Base-by-base conservation (phyloP, 2,113 vertebrate genomes). In the Noturus placidus region DNA sequence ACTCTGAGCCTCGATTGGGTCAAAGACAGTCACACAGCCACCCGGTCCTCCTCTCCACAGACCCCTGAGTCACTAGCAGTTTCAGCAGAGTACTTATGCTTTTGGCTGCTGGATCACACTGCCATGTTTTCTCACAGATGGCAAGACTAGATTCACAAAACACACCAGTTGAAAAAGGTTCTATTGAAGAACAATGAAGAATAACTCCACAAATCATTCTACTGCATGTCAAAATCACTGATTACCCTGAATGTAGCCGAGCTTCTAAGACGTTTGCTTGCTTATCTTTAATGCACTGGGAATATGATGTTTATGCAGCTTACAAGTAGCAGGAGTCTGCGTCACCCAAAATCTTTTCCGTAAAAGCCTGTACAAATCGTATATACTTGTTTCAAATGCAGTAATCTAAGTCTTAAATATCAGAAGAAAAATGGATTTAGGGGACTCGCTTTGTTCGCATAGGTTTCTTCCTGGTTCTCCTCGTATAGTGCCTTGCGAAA, bases 71-170 rank as follows among this genome's bases (percentile, higher is more conserved):
- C 80, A 86, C 81, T 59, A 33, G n/a, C n/a, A 33, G 30, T 86
- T 79, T 88, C 42, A 56, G 35, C 19, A 46, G 79, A 88, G 56
- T 56, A 65, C 86, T 74, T 87, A 46, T 84, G 89, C 76, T 87
- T 87, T 82, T 46, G 81, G 76, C 88, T 69, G 78, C 86, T 85
- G 27, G 19, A 61, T 35, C 74, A 83, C 59, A 3, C 35, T 9
- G 52, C 77, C 65, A 17, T 87, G 35, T 89, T 88, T 78, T 67
- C 20, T 50, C 83, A 59, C 85, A 87, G 87, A 84, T 87, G 82
- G 85, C 50, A n/a, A 86, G 70, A 74, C 50, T 70, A 22, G 65
- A 83, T 11, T 88, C 81, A 92, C 56, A 82, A 87, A 74, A 35
- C 67, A 59, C 30, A 81, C 54, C 59, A 30, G 59, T 22, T 7